Conservation (phyloP, 2,888 invertebrate genomes). For the Anthrax anthrax region DNA sequence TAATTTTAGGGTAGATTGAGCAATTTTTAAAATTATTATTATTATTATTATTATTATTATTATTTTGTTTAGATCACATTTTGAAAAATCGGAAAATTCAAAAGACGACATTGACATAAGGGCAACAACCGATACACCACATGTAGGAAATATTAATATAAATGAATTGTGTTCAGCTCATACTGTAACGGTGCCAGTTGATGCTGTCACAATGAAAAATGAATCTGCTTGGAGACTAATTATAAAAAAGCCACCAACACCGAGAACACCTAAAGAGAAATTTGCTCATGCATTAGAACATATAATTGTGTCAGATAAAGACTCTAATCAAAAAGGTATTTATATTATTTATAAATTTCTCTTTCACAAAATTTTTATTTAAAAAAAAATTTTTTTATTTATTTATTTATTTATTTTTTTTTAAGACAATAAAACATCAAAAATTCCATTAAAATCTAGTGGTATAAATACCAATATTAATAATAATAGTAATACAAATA, state of each 20-base stretch:
- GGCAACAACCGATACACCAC: conserved; percentile 14
- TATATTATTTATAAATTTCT: background rate
- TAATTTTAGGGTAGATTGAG: no score
- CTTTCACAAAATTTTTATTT: no score
- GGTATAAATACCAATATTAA: background rate
- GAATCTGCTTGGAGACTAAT: conserved; percentile 33
- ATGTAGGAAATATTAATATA: conserved; percentile 19
- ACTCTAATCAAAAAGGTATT: conserved; percentile 10
- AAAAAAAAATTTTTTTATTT: background rate
- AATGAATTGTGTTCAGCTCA: conserved; percentile 18
- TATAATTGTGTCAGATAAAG: conserved; percentile 20
- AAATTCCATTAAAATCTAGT: conserved; percentile 6
- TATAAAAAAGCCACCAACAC: conserved; percentile 40
- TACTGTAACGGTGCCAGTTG: background rate
- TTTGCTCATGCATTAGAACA: conserved; percentile 27
- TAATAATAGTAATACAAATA: background rate
- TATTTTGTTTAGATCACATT: conserved; percentile 52
- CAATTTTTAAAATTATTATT: conserved; percentile 20
- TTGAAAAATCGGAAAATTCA: conserved; percentile 52
- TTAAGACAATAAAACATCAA: conserved; percentile 5
- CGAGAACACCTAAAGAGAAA: conserved; percentile 45
- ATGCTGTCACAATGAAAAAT: conserved; percentile 16
- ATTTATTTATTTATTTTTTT: background rate
- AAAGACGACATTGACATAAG: conserved; percentile 37
- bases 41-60: conserved; percentile 43